These are phyloP conservation scores for Pangasius sanitwongsei DNA, from an alignment of 2,797 vertebrate species.

Conservation along the genomic window DNA sequence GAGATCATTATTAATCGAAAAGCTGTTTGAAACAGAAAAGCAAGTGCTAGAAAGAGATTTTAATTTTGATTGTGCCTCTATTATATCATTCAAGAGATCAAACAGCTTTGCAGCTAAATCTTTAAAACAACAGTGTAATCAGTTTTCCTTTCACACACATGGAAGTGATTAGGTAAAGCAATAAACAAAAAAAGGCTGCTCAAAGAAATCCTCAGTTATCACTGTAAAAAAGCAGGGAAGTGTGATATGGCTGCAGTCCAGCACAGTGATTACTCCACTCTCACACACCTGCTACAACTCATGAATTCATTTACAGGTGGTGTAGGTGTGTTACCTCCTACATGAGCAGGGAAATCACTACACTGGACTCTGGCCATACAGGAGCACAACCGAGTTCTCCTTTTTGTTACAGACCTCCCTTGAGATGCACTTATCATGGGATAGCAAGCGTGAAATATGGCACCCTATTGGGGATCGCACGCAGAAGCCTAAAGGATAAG, in stretches of 20 bases:
- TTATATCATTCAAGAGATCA: not conserved
- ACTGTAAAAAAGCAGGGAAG: not conserved
- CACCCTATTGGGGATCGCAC: slow-evolving; percentile 51
- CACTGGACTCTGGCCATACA: not conserved
- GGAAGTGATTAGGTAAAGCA: slow-evolving; percentile 17
- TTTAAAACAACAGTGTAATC: slow-evolving; percentile 24
- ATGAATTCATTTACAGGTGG: slow-evolving; percentile 14
- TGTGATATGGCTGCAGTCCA: not conserved
- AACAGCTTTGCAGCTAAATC: not conserved
- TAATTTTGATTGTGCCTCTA: not conserved
- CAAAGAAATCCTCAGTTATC: slow-evolving; percentile 29
- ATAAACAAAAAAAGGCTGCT: slow-evolving; percentile 16
- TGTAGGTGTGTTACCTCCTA: not conserved
- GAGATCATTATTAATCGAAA: slow-evolving; percentile 1
- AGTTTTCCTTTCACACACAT: slow-evolving; percentile 31
- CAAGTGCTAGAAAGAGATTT: not conserved
- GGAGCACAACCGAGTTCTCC: not conserved
- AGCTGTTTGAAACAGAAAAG: not conserved
- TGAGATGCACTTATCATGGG: slow-evolving; percentile 65
- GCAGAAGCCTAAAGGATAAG: slow-evolving; percentile 19
- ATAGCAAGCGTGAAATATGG: slow-evolving; percentile 60
- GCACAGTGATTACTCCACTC: not conserved
- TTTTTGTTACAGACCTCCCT: slow-evolving; percentile 46
- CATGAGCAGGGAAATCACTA: slow-evolving; percentile 13
- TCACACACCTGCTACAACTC: not conserved